A percentile compares a stretch with the other conserved stretches of the same genome.
Conservation (phyloP, 2,113 vertebrate species). For the Gasterosteus aculeatus region DNA sequence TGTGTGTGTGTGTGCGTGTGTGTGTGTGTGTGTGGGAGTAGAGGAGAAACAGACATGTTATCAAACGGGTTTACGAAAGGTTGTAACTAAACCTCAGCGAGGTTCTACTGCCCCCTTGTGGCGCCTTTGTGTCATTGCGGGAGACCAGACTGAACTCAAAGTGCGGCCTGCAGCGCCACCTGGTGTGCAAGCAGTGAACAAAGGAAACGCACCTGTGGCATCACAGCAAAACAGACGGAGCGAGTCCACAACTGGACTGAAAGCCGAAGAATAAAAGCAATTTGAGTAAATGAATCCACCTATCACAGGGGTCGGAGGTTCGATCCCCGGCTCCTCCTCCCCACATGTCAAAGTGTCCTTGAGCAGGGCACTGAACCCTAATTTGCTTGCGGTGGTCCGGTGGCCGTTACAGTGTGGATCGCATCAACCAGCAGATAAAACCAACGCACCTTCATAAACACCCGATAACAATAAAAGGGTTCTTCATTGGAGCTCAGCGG, state of each 20-base stretch:
- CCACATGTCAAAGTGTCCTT: slow-evolving; percentile 26
- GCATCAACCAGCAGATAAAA: background rate
- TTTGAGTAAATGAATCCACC: background rate
- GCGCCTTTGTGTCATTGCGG: slow-evolving; percentile 16
- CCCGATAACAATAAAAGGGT: too few species aligned
- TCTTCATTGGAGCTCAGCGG: background rate
- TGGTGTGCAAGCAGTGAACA: slow-evolving; percentile 40
- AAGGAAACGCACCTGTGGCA: background rate
- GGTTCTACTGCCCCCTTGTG: slow-evolving; percentile 68
- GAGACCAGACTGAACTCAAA: background rate
- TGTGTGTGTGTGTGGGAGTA: slow-evolving; percentile 22
- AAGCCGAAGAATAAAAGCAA: background rate
- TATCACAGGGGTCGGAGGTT: background rate
- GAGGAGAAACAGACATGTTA: slow-evolving; percentile 40
- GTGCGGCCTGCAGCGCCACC: slow-evolving; percentile 52
- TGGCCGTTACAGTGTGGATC: background rate
- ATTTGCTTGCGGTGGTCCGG: background rate
- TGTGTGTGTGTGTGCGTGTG: slow-evolving; percentile 3
- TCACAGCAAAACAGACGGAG: too few species aligned
- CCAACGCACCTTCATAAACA: background rate
- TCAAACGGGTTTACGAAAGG: slow-evolving; percentile 39
- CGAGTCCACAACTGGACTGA: background rate
- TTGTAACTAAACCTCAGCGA: slow-evolving; percentile 27
- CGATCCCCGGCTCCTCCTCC: slow-evolving; percentile 20
- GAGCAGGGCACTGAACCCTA: slow-evolving; percentile 8